These are phyloP conservation scores for Saccostrea glomerata DNA, from an alignment of 1,140 invertebrate genomes.

Conservation along the genomic window DNA sequence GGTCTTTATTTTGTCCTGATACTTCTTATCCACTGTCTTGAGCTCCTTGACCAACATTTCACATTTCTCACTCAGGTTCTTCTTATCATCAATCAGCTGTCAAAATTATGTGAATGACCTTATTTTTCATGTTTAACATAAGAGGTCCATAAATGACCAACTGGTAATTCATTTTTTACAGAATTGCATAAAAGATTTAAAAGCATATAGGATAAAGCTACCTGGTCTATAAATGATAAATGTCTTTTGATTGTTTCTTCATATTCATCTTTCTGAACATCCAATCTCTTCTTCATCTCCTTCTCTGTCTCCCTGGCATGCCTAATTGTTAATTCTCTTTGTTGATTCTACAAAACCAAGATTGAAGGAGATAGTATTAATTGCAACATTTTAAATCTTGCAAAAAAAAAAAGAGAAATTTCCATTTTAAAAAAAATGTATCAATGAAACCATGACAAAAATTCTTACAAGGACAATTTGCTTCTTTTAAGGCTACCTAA, in stretches of 20 bases:
- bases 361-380: not conserved
- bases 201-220: slow-evolving; percentile 41
- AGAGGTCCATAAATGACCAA: no score
- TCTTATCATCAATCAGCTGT: slow-evolving; percentile 80
- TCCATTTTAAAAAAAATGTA: no score
- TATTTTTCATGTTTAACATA: no score
- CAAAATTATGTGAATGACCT: not conserved
- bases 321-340: slow-evolving; percentile 78
- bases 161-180: no score
- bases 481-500: no score
- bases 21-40: slow-evolving; percentile 78
- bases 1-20: slow-evolving; percentile 75
- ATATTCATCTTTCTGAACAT: slow-evolving; percentile 79
- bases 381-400: no score
- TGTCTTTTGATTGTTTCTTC: slow-evolving; percentile 79
- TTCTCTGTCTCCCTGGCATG: slow-evolving; percentile 79
- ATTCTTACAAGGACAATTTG: no score
- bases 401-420: no score
- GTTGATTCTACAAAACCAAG: slow-evolving; percentile 74
- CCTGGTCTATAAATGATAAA: slow-evolving; percentile 79
- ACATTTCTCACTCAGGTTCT: slow-evolving; percentile 77
- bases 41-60: slow-evolving; percentile 77
- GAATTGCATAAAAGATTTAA: no score
- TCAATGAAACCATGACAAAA: no score
- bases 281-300: slow-evolving; percentile 76